A percentile compares a stretch with the other conserved stretches of the same genome.
phyloP scores from a whole-genome alignment of 2,113 vertebrate genomes.

The Charina bottae region DNA sequence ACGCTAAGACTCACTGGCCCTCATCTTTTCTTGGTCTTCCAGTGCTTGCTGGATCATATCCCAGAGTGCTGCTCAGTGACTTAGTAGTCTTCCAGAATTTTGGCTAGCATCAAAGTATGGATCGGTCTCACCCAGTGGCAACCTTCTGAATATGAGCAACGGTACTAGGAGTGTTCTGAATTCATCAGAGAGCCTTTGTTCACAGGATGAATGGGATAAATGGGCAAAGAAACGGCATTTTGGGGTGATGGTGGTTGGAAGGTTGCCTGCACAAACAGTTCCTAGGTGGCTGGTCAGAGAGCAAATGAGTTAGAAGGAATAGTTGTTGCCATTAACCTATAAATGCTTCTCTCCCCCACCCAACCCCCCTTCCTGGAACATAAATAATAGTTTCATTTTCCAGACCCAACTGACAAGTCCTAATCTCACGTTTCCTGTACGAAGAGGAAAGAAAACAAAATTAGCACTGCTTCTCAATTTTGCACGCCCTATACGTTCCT shows the following conservation, averaged over 20 bases:
- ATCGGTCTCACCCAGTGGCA: not conserved
- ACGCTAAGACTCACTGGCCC: not conserved
- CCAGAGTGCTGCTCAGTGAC: not conserved
- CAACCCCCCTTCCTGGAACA: not conserved
- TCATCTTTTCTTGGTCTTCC: not conserved
- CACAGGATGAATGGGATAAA: not conserved
- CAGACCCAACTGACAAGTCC: slow-evolving; percentile 9
- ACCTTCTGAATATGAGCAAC: not conserved
- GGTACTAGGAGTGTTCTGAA: not conserved
- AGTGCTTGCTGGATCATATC: not conserved
- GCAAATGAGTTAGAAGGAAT: slow-evolving; percentile 7
- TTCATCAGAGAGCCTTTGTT: slow-evolving; percentile 7
- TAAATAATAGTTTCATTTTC: slow-evolving; percentile 27
- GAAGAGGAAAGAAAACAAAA: slow-evolving; percentile 41
- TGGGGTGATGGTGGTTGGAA: slow-evolving; percentile 12
- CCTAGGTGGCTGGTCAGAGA: not conserved
- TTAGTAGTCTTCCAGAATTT: not conserved
- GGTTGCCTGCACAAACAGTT: slow-evolving; percentile 4
- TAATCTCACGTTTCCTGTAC: slow-evolving; percentile 32
- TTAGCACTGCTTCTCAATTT: slow-evolving; percentile 23
- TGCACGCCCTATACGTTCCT: not conserved
- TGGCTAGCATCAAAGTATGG: not conserved
- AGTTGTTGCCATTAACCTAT: not conserved
- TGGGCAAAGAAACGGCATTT: not conserved
- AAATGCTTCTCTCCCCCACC: not conserved